phyloP scores from a whole-genome alignment of 2,888 invertebrate genomes.

The Anthophora plumipes region DNA sequence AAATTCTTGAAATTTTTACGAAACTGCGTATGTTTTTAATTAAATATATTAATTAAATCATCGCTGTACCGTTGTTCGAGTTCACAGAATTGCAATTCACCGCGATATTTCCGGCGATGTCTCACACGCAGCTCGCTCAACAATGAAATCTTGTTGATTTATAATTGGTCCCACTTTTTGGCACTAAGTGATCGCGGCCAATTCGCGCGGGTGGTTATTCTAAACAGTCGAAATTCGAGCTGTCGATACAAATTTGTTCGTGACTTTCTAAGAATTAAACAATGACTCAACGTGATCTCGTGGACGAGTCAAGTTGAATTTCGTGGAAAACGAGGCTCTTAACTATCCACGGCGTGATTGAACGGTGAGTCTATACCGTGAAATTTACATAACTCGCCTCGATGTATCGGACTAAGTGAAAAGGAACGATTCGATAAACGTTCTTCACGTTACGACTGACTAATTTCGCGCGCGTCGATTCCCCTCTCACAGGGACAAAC shows the following conservation, averaged over 20 bases:
- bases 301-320: background rate
- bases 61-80: no score
- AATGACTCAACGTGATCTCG: conserved; percentile 45
- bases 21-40: conserved; percentile 1
- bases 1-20: background rate
- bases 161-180: background rate
- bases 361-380: conserved; percentile 52
- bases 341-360: conserved; percentile 21
- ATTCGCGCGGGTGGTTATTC: conserved; percentile 6
- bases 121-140: background rate
- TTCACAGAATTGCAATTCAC: background rate
- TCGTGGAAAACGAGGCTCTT: background rate
- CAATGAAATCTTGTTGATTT: conserved; percentile 13
- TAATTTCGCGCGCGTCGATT: conserved; percentile 17
- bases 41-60: no score
- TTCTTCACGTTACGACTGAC: background rate
- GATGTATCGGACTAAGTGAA: conserved; percentile 23
- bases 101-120: conserved; percentile 46
- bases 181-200: background rate
- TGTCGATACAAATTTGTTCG: background rate
- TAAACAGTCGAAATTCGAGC: conserved; percentile 34
- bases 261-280: conserved; percentile 30
- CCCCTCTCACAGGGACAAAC: conserved; percentile 27
- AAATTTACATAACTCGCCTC: conserved; percentile 64
- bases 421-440: conserved; percentile 9